Conservation (phyloP, 2,888 invertebrate species). For the Dusona sp. region DNA sequence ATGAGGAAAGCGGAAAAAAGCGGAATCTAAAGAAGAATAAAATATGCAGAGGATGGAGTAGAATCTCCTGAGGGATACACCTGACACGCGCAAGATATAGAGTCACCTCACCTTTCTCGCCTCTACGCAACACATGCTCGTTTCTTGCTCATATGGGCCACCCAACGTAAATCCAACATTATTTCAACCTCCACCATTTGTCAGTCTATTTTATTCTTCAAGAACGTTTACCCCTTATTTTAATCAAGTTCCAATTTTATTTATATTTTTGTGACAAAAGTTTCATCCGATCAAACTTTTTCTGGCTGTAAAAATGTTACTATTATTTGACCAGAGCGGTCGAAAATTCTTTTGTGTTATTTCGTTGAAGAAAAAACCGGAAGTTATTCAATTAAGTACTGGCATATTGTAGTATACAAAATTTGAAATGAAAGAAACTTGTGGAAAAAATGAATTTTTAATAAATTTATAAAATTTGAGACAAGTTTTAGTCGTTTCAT, state of each 20-base stretch:
- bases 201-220: neutral
- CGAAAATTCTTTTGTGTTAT: neutral
- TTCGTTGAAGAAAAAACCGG: too few species aligned
- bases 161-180: neutral
- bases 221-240: neutral
- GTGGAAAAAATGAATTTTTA: neutral
- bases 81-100: constrained; percentile 72
- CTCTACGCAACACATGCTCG: constrained; percentile 28
- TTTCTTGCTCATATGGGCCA: neutral
- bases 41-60: constrained; percentile 72
- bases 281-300: neutral
- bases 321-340: neutral
- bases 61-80: constrained; percentile 77
- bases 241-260: neutral
- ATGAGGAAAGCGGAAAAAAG: constrained; percentile 33
- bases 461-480: neutral
- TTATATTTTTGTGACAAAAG: neutral
- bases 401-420: neutral
- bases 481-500: neutral
- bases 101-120: constrained; percentile 42
- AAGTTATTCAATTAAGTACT: too few species aligned
- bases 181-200: neutral
- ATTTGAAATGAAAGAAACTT: neutral
- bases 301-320: neutral
- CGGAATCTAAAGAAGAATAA: constrained; percentile 69